phyloP scores from a whole-genome alignment of 2,888 invertebrate genomes.

The Tiliacea aurago region DNA sequence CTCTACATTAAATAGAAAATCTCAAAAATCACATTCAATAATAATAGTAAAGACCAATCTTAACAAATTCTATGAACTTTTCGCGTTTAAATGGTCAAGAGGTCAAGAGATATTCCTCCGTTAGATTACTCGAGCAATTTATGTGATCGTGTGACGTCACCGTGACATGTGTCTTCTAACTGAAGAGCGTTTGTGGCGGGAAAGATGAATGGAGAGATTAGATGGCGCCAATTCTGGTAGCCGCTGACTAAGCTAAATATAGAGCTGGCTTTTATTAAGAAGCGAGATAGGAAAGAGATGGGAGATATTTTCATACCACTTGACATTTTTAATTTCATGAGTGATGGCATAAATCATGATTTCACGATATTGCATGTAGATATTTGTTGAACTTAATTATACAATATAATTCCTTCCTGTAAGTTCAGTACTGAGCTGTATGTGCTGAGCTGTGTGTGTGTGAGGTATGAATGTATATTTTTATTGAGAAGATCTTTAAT shows the following conservation, averaged over 20 bases:
- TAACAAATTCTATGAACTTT: background rate
- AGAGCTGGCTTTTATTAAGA: conserved; percentile 12
- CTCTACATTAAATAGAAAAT: too few relatives aligned
- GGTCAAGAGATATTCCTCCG: conserved; percentile 8
- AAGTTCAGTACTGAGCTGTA: background rate
- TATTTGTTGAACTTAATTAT: background rate
- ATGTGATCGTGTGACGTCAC: conserved; percentile 38
- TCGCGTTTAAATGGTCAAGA: background rate
- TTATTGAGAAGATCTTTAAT: background rate
- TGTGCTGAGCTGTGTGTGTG: too few relatives aligned
- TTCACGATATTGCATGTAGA: background rate
- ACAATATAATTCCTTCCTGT: background rate
- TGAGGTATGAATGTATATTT: background rate
- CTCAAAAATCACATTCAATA: background rate
- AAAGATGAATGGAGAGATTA: conserved; percentile 47
- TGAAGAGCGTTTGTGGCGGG: conserved; percentile 42
- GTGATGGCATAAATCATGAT: background rate
- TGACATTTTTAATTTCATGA: background rate
- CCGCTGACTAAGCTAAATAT: conserved; percentile 34
- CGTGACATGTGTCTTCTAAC: conserved; percentile 41
- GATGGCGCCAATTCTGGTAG: conserved; percentile 28
- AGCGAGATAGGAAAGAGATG: background rate
- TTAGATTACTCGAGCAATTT: conserved; percentile 30
- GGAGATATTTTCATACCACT: background rate
- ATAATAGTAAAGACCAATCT: background rate